Evolutionary conservation across 2,888 invertebrate genomes (phyloP).

Genomic region (Drosophila lacicola): DNA sequence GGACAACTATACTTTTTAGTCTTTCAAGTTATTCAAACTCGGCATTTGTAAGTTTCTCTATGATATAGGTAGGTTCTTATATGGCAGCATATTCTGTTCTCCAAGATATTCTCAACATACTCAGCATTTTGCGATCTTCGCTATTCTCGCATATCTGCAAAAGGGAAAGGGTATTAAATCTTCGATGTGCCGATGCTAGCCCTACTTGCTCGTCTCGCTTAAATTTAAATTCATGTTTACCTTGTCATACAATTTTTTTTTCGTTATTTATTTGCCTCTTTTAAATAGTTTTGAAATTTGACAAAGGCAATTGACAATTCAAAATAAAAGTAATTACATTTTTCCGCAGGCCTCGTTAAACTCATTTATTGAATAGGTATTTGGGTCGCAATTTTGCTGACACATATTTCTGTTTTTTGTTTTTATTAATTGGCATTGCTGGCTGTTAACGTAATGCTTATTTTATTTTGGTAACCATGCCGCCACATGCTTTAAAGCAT

Average conservation of each 20-base stretch:
- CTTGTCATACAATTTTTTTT: background rate
- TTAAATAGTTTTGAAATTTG: background rate
- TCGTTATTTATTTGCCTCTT: background rate
- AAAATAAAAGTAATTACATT: conserved; percentile 24
- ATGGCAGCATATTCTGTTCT: too few relatives aligned
- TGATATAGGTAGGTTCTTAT: too few relatives aligned
- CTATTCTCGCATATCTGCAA: too few relatives aligned
- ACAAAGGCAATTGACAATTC: background rate
- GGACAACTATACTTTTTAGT: too few relatives aligned
- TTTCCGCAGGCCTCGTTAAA: conserved; percentile 7
- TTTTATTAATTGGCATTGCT: conserved; percentile 55
- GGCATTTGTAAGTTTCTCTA: too few relatives aligned
- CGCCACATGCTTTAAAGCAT: conserved; percentile 43
- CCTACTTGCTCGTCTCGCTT: too few relatives aligned
- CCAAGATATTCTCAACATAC: too few relatives aligned
- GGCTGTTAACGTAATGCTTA: conserved; percentile 21
- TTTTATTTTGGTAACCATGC: conserved; percentile 18
- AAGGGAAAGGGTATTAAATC: too few relatives aligned
- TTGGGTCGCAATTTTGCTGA: conserved; percentile 49
- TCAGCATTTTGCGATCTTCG: too few relatives aligned
- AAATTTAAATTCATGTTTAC: background rate
- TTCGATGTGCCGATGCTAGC: too few relatives aligned
- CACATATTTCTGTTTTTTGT: conserved; percentile 45
- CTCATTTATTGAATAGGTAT: conserved; percentile 14
- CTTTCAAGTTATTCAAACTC: too few relatives aligned